Base-by-base conservation (phyloP, 1,140 invertebrate species). In the Aphis gossypii region DNA sequence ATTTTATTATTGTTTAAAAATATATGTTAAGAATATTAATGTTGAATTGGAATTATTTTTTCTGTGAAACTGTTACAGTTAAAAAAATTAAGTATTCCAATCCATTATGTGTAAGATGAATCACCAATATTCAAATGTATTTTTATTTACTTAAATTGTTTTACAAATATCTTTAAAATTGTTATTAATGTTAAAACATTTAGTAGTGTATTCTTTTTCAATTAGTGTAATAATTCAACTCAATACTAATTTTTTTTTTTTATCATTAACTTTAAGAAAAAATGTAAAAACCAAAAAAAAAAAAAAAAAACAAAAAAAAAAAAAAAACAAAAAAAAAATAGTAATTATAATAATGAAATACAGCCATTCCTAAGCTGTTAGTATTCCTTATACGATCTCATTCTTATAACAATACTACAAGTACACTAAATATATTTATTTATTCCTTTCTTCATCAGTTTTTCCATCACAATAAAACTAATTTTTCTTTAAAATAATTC, bases 101-200 rank as follows among this genome's bases (percentile, higher is more conserved):
- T 93, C 84, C 68, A 76, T 82, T 44, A 83, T 2, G 30, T 92
- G 38, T 76, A 91, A 90, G 38, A 68, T 51, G 90, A 51, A 48
- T 92, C 68, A 92, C 90, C 44, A 48, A 83, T 68, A 83, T 82
- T 93, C 30, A 92, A 91, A 82, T 48, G 76, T 84, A 86, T 84
- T 84, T 93, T 93, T 93, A 93, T 93, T 93, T 93, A 86, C 48
- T 84, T 92, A 83, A 82, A 82, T 92, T 93, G 92, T 93, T 93
- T 86, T 54, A 56, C 23, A 93, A 23, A 84, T 93, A 86, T 84
- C 46, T 86, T 41, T 93, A 41, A 51, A 86, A 54, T 86, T 93
- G 92, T 93, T 93, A 84, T 83, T 92, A 56, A 86, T 93, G 41
- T 93, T 84, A 44, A 84, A 93, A 92, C 68, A 92, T 86, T 25